Evolutionary conservation across 2,113 vertebrate species (phyloP).

Genomic region (Capreolus pygargus): DNA sequence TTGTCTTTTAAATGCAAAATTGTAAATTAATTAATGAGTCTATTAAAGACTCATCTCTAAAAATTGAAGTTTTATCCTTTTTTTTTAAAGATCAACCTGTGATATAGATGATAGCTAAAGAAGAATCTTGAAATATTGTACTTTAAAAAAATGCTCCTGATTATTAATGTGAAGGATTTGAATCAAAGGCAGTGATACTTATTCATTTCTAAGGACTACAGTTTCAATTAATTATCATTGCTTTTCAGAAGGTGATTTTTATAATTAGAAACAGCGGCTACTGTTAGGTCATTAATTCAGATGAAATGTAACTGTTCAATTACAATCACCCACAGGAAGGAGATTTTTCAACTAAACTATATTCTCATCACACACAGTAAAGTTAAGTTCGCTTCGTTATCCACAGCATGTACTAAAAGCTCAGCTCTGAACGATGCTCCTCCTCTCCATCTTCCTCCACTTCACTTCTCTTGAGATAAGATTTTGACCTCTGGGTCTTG

Average conservation of each 20-base stretch:
- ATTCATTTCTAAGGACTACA: neutral
- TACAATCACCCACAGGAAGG: neutral
- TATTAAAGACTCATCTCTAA: neutral
- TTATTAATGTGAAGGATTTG: neutral
- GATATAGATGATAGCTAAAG: neutral
- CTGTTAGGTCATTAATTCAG: neutral
- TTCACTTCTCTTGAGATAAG: neutral
- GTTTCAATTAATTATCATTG: slow-evolving; percentile 26
- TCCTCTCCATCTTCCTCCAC: neutral
- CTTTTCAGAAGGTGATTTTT: slow-evolving; percentile 35
- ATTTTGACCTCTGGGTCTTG: slow-evolving; percentile 47
- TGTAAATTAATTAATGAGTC: neutral
- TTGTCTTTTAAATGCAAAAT: neutral
- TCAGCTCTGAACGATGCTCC: neutral
- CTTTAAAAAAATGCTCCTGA: neutral
- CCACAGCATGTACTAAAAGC: neutral
- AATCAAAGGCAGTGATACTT: slow-evolving; percentile 7
- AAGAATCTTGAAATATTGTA: neutral
- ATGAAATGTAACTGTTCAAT: slow-evolving; percentile 13
- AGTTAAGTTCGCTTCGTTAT: neutral
- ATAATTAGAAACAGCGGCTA: neutral
- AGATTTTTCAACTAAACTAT: neutral
- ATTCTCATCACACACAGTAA: slow-evolving; percentile 17
- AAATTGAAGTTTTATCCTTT: neutral
- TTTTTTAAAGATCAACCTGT: neutral